Base-by-base conservation (phyloP, 2,888 invertebrate genomes). In the Tiphia femorata region DNA sequence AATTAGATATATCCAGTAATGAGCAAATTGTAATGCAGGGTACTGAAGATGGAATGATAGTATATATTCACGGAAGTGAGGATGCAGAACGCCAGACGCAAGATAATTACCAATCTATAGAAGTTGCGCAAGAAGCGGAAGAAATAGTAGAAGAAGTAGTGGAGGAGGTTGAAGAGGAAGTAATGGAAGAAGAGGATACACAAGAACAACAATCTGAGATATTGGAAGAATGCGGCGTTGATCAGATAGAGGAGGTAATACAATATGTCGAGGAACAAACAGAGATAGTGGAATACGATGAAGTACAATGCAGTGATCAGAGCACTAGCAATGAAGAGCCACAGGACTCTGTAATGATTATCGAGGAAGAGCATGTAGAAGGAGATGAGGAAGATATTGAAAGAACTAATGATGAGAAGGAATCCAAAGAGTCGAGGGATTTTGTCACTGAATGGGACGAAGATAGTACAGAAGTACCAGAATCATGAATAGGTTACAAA, bases 181-280 rank as follows among this genome's bases (percentile, higher is more conserved):
- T 78, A 21, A 78, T 81, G 56, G 70, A 71, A 19, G 73, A 70
- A 2, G 66, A 58, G 16, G 57, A 67, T 47, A 49, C 67, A 58
- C 60, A 78, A 37, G 75, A 76, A 40, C 75, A 76, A 40, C 61
- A 71, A 37, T 58, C 70, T 10, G 51, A 72, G 21, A 51, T 72
- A 1, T 48, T 76, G 4, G 71, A 71, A 14, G 73, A 77, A 16
- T 63, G 58, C 2, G 69, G 65, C 19, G 66, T 58, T 1, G 73
- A 76, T 40, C 75, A 77, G 5, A 73, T 76, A 7, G 79, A 81
- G 16, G 81, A 81, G 44, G 76, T 77, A 1, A 78, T 82, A 55
- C 81, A 82, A 21, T 83, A 83, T 27, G 81, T 83, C 2, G 82
- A 82, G 52, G 81, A 85, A 57, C 82, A 84, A 64, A 84, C 85